Conservation (phyloP, 2,113 vertebrate genomes). For the Sphaerodactylus townsendi region DNA sequence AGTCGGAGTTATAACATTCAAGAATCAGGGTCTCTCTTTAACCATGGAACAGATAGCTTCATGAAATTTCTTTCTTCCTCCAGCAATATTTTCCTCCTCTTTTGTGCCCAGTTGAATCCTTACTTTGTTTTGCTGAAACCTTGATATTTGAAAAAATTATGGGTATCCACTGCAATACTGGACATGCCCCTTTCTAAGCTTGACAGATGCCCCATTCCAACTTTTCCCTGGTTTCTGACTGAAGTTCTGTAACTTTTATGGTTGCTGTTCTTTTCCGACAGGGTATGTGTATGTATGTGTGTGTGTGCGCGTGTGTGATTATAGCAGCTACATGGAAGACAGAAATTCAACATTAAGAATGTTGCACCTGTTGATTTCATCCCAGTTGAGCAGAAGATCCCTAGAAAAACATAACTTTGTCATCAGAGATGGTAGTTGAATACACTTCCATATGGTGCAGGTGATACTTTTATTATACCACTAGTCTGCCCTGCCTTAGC, state of each 20-base stretch:
- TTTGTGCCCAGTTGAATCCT: not conserved
- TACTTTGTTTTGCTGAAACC: not conserved
- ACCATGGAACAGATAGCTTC: not conserved
- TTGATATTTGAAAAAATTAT: not conserved
- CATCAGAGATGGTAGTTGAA: not conserved
- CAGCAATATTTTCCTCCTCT: no score
- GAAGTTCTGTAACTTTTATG: not conserved
- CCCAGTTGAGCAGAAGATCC: not conserved
- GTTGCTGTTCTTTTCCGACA: not conserved
- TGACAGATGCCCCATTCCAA: not conserved
- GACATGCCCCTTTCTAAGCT: not conserved
- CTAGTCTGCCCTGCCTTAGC: no score
- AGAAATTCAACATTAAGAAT: not conserved
- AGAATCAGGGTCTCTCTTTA: not conserved
- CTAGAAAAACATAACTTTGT: not conserved
- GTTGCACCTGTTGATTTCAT: not conserved
- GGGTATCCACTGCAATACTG: not conserved
- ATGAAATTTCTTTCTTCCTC: not conserved
- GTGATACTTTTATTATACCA: no score
- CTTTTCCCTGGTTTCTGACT: not conserved
- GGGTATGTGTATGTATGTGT: no score
- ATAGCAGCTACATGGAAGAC: not conserved
- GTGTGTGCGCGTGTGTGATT: no score
- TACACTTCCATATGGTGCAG: not conserved
- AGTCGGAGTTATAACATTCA: not conserved